Conservation (phyloP, 2,797 vertebrate genomes). For the Sparus aurata region DNA sequence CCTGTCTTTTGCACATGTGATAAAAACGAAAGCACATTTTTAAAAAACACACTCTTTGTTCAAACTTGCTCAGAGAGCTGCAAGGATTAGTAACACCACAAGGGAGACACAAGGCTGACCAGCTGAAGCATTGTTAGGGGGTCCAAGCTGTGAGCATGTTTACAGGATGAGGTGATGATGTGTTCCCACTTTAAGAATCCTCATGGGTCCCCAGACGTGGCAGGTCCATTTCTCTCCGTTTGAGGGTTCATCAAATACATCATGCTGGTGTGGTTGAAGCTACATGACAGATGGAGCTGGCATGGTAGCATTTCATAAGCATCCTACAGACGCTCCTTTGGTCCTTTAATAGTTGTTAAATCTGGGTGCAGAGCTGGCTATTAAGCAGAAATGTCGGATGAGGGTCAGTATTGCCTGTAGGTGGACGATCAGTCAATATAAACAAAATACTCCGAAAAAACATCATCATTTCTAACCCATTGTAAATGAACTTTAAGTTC, state of each 20-base stretch:
- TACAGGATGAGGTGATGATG: background rate
- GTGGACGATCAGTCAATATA: background rate
- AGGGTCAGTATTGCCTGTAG: conserved; percentile 11
- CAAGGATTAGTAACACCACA: conserved; percentile 32
- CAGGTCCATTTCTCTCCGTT: conserved; percentile 12
- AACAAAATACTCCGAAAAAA: conserved; percentile 8
- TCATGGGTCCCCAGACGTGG: background rate
- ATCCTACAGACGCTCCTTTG: conserved; percentile 44
- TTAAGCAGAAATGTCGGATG: conserved; percentile 24
- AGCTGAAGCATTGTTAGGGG: conserved; percentile 40
- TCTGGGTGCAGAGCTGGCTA: conserved; percentile 22
- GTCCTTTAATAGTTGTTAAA: conserved; percentile 46
- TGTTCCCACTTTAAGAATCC: background rate
- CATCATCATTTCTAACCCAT: conserved; percentile 6
- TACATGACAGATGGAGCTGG: conserved; percentile 50
- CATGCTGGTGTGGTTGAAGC: conserved; percentile 65
- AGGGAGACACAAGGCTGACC: conserved; percentile 22
- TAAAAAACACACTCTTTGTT: conserved; percentile 52
- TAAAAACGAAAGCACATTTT: conserved; percentile 31
- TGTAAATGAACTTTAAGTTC: conserved; percentile 41
- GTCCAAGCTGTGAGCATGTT: conserved; percentile 42
- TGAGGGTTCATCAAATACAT: conserved; percentile 28
- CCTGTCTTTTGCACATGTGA: background rate
- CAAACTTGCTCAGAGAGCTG: conserved; percentile 44
- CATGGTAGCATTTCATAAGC: conserved; percentile 30